These are phyloP conservation scores for Entelurus aequoreus DNA, from an alignment of 2,113 vertebrate species.

Conservation along the genomic window DNA sequence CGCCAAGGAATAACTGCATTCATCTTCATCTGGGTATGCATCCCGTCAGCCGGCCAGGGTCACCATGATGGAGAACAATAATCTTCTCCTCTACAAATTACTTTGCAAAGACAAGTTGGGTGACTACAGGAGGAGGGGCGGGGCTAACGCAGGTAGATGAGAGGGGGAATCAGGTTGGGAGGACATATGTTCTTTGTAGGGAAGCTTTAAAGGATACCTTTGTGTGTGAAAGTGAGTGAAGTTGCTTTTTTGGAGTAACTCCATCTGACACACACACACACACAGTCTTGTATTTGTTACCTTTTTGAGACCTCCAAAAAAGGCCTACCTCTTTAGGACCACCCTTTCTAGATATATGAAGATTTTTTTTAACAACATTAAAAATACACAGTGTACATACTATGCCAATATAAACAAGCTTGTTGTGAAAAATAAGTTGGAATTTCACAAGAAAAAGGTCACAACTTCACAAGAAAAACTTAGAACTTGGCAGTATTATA, in stretches of 20 bases:
- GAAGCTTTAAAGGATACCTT: constrained; percentile 9
- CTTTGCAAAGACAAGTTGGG: constrained; percentile 90
- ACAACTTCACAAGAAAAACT: no score
- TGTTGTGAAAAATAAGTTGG: no score
- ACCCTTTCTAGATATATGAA: no score
- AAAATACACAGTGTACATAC: no score
- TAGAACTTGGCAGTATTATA: no score
- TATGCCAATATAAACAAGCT: no score
- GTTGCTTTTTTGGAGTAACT: constrained; percentile 73
- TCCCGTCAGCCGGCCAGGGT: constrained; percentile 98
- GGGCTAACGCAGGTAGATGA: constrained; percentile 48
- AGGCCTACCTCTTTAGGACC: no score
- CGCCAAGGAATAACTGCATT: constrained; percentile 99
- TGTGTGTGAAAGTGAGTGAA: constrained; percentile 27
- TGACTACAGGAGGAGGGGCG: constrained; percentile 24
- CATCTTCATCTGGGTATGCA: constrained; percentile 99
- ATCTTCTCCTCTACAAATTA: constrained; percentile 99
- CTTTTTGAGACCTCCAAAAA: no score
- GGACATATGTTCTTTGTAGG: constrained; percentile 30
- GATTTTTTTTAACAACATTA: no score
- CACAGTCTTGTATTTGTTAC: neutral
- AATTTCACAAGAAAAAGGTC: no score
- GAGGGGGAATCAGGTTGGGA: constrained; percentile 19
- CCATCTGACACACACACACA: constrained; percentile 49
- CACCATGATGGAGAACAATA: constrained; percentile 99